These are phyloP conservation scores for Dufourea novaeangliae DNA, from an alignment of 1,140 invertebrate genomes.

Conservation along the genomic window DNA sequence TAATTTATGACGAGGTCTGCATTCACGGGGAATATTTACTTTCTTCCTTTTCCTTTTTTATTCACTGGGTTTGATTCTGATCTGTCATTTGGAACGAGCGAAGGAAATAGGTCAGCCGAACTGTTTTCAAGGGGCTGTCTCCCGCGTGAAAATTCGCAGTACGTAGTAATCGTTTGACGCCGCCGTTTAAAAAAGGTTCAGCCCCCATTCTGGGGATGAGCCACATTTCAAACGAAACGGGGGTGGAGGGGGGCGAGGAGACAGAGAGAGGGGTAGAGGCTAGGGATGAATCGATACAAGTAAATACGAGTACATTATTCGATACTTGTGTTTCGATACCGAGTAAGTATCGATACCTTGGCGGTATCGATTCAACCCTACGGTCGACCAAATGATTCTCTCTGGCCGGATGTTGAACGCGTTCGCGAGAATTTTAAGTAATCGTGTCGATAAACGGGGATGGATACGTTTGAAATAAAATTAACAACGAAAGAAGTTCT, in stretches of 20 bases:
- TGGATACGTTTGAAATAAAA: background rate
- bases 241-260: background rate
- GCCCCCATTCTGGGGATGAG: constrained; percentile 7
- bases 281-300: too few relatives aligned
- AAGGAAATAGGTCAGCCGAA: constrained; percentile 49
- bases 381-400: background rate
- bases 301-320: too few relatives aligned
- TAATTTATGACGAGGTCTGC: background rate
- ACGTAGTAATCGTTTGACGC: constrained; percentile 47
- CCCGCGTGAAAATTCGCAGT: constrained; percentile 45
- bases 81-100: constrained; percentile 46
- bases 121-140: constrained; percentile 48
- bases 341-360: too few relatives aligned
- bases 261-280: too few relatives aligned
- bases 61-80: constrained; percentile 33
- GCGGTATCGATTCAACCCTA: too few relatives aligned
- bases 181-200: constrained; percentile 11
- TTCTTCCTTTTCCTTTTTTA: background rate
- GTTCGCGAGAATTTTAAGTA: background rate
- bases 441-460: background rate
- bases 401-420: background rate
- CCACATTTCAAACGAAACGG: constrained; percentile 28
- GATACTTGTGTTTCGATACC: too few relatives aligned
- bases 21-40: background rate
- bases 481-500: background rate